phyloP scores from a whole-genome alignment of 2,797 vertebrate genomes.

The Chaetodon trifasciatus region DNA sequence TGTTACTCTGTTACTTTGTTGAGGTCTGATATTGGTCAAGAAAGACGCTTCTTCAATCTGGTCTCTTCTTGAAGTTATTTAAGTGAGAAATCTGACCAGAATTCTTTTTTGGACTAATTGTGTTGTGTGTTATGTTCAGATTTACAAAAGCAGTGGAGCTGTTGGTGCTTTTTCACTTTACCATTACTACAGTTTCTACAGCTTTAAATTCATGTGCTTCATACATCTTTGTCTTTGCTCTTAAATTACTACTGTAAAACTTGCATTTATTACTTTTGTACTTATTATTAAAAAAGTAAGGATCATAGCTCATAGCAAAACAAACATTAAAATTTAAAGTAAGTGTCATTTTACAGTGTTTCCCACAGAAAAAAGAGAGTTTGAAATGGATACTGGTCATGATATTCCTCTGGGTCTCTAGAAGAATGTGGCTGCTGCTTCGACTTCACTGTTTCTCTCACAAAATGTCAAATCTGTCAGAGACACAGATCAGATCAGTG shows the following conservation, averaged over 20 bases:
- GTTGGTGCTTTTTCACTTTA: not conserved
- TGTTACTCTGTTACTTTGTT: not conserved
- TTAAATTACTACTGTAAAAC: not conserved
- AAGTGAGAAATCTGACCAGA: not conserved
- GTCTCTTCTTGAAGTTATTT: not conserved
- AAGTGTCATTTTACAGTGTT: not conserved
- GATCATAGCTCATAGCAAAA: not conserved
- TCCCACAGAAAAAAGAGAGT: not conserved
- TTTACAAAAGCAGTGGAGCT: not conserved
- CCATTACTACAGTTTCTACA: not conserved
- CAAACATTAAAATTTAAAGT: not conserved
- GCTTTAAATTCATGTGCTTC: not conserved
- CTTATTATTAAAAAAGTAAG: no score
- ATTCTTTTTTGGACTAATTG: not conserved
- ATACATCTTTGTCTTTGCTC: not conserved
- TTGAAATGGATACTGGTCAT: not conserved
- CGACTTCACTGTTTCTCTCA: conserved; percentile 44
- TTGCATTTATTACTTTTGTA: not conserved
- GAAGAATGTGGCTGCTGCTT: conserved; percentile 32
- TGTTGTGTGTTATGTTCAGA: not conserved
- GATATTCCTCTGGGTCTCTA: not conserved
- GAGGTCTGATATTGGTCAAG: not conserved
- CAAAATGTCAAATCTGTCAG: conserved; percentile 54
- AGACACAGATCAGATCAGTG: conserved; percentile 45
- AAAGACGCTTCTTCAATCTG: not conserved